phyloP scores from a whole-genome alignment of 2,113 vertebrate genomes.

The Burhinus oedicnemus region DNA sequence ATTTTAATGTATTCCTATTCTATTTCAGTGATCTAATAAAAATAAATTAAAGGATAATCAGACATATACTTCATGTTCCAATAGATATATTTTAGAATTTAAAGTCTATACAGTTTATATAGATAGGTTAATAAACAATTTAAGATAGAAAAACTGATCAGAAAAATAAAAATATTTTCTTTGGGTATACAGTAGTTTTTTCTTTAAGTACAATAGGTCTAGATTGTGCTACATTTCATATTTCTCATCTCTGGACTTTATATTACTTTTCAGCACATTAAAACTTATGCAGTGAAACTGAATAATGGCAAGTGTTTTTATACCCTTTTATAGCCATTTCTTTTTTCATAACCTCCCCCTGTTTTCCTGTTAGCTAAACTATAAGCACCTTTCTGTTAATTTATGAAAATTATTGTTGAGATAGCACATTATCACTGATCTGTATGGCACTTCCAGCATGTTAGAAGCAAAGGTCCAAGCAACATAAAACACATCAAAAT shows the following conservation, averaged over 20 bases:
- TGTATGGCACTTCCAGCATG: constrained; percentile 88
- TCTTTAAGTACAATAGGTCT: constrained; percentile 51
- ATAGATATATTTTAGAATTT: constrained; percentile 19
- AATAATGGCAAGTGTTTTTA: constrained; percentile 95
- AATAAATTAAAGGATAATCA: constrained; percentile 51
- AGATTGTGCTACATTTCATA: constrained; percentile 78
- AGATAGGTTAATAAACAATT: constrained; percentile 35
- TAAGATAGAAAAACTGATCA: constrained; percentile 29
- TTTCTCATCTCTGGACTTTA: constrained; percentile 76
- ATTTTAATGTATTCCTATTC: neutral
- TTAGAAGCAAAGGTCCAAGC: constrained; percentile 90
- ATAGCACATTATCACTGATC: constrained; percentile 94
- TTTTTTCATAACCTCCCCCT: constrained; percentile 87
- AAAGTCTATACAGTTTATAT: constrained; percentile 29
- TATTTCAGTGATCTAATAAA: constrained; percentile 35
- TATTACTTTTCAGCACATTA: constrained; percentile 86
- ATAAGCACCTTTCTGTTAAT: constrained; percentile 92
- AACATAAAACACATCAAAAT: constrained; percentile 98
- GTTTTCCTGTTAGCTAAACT: constrained; percentile 82
- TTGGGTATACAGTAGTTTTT: constrained; percentile 19
- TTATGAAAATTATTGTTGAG: constrained; percentile 98
- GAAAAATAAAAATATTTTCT: neutral
- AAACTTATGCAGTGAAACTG: constrained; percentile 88
- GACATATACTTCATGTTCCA: neutral
- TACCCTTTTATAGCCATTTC: constrained; percentile 87